These are phyloP conservation scores for Lepilemur septentrionalis DNA, from an alignment of 2,797 vertebrate genomes.

Conservation along the genomic window DNA sequence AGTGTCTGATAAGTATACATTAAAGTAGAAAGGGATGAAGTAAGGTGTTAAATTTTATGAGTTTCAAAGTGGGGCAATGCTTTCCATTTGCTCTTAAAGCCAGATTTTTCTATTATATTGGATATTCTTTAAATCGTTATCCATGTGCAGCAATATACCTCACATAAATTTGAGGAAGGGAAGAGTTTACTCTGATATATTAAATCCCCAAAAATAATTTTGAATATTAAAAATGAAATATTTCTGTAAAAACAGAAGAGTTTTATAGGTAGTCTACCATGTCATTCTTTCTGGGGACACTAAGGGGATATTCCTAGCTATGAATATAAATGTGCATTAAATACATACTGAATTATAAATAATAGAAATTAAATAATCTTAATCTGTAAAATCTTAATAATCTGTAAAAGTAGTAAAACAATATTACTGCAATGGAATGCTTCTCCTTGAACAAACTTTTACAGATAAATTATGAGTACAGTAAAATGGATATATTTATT, in stretches of 20 bases:
- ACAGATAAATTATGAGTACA: not conserved
- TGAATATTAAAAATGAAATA: not conserved
- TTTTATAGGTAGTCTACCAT: not conserved
- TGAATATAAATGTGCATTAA: slow-evolving; percentile 3
- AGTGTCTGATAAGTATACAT: not conserved
- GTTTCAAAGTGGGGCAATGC: not conserved
- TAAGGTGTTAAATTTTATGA: not conserved
- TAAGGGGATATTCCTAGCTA: not conserved
- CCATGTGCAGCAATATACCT: not conserved
- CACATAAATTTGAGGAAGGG: not conserved
- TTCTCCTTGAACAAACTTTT: not conserved
- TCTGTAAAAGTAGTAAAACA: not conserved
- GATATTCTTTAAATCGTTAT: not conserved
- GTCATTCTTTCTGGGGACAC: not conserved
- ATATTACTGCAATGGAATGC: not conserved
- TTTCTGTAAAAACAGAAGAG: not conserved
- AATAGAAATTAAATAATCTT: not conserved
- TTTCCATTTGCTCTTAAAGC: not conserved
- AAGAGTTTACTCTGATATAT: not conserved
- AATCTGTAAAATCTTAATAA: too few relatives aligned
- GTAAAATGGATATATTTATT: slow-evolving; percentile 52
- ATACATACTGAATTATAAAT: not conserved
- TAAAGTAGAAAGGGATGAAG: not conserved
- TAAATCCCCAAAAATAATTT: not conserved
- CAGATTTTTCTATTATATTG: not conserved